These are phyloP conservation scores for Fragum sueziense DNA, from an alignment of 2,888 invertebrate genomes.

Conservation along the genomic window DNA sequence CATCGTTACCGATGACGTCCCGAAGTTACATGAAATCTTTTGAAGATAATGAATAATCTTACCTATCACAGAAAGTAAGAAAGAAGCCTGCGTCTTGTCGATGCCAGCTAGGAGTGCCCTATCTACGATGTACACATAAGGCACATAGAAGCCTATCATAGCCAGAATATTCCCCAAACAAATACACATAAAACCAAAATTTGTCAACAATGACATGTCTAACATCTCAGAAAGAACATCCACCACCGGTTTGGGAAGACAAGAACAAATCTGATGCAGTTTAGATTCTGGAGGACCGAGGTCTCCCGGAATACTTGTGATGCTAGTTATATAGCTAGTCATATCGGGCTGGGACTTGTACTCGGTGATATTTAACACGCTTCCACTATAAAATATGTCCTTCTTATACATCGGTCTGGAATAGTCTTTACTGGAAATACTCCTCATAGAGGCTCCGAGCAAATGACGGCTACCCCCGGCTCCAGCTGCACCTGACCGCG, in stretches of 20 bases:
- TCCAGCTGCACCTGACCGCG: slow-evolving; percentile 45
- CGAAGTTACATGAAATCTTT: too few species aligned
- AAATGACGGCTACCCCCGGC: slow-evolving; percentile 42
- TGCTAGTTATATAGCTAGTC: slow-evolving; percentile 94
- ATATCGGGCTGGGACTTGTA: slow-evolving; percentile 96
- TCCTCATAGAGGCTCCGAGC: slow-evolving; percentile 48
- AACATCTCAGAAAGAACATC: slow-evolving; percentile 90
- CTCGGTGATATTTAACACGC: slow-evolving; percentile 91
- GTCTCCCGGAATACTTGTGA: slow-evolving; percentile 89
- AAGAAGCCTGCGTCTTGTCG: slow-evolving; percentile 82
- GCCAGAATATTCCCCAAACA: slow-evolving; percentile 90
- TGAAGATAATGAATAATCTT: background rate
- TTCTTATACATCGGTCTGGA: slow-evolving; percentile 93
- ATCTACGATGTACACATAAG: slow-evolving; percentile 79
- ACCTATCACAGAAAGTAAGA: slow-evolving; percentile 83
- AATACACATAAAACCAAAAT: slow-evolving; percentile 95
- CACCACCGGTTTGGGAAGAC: slow-evolving; percentile 80
- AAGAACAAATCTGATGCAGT: slow-evolving; percentile 64
- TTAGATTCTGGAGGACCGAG: slow-evolving; percentile 64
- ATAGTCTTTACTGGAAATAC: slow-evolving; percentile 55
- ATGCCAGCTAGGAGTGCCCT: slow-evolving; percentile 73
- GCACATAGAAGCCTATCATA: slow-evolving; percentile 79
- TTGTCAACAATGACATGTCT: slow-evolving; percentile 93
- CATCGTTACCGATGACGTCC: too few species aligned
- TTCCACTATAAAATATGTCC: slow-evolving; percentile 99